Conservation (phyloP, 2,888 invertebrate species). For the Oxytorus armatus region DNA sequence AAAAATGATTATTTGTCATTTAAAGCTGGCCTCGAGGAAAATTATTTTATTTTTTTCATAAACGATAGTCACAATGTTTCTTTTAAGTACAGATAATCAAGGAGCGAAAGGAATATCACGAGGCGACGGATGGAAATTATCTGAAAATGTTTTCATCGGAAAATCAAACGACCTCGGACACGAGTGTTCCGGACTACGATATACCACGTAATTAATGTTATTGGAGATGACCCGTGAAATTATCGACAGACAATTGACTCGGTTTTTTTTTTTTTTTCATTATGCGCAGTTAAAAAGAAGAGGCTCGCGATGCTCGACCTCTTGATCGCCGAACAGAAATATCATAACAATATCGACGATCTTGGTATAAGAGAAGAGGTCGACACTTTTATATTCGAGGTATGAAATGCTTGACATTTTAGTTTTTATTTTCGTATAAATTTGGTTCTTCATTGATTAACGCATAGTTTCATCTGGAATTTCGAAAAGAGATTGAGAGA, state of each 20-base stretch:
- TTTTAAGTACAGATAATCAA: conserved; percentile 60
- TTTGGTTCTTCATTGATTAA: too few species aligned
- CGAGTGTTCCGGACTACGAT: conserved; percentile 16
- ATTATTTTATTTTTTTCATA: too few species aligned
- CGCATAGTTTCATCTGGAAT: too few species aligned
- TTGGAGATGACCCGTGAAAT: background rate
- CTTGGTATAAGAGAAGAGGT: conserved; percentile 68
- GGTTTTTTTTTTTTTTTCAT: background rate
- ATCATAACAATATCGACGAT: conserved; percentile 60
- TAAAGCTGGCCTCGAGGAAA: too few species aligned
- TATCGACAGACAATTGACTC: background rate
- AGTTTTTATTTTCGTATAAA: too few species aligned
- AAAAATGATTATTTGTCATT: too few species aligned
- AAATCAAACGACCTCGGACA: background rate
- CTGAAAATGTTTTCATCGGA: conserved; percentile 32
- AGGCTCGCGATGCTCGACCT: conserved; percentile 69
- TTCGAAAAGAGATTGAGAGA: too few species aligned
- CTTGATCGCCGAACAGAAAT: conserved; percentile 60
- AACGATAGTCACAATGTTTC: background rate
- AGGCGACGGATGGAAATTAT: conserved; percentile 56
- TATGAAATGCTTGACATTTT: too few species aligned
- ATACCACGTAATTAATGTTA: conserved; percentile 29
- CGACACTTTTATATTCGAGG: conserved; percentile 69
- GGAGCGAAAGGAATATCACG: conserved; percentile 65
- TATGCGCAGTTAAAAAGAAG: conserved; percentile 51